These are phyloP conservation scores for Eueides isabella DNA, from an alignment of 1,140 invertebrate genomes.

Conservation along the genomic window DNA sequence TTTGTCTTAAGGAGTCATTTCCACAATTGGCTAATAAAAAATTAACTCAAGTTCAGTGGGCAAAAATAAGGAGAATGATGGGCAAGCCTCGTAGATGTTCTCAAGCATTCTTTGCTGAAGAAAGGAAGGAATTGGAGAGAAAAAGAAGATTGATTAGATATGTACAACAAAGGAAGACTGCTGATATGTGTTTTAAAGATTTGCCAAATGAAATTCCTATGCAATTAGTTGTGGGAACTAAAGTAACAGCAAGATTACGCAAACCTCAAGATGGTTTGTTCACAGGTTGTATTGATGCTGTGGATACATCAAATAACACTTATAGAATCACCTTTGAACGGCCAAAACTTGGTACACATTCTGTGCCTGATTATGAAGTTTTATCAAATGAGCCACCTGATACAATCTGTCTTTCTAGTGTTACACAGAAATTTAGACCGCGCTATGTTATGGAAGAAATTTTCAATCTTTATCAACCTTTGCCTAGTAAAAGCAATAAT, in stretches of 20 bases:
- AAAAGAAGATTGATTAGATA: conserved; percentile 96
- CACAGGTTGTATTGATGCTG: conserved; percentile 97
- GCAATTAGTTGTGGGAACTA: conserved; percentile 97
- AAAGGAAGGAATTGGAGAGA: conserved; percentile 93
- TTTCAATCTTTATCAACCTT: conserved; percentile 65
- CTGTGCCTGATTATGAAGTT: conserved; percentile 98
- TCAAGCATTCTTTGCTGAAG: conserved; percentile 97
- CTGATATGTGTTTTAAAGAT: conserved; percentile 93
- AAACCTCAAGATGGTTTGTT: conserved; percentile 98
- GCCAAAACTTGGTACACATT: conserved; percentile 95
- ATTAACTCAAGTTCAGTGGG: conserved; percentile 96
- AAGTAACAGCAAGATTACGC: conserved; percentile 95
- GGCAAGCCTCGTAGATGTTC: conserved; percentile 97
- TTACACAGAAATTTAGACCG: conserved; percentile 90
- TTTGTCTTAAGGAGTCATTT: conserved; percentile 96
- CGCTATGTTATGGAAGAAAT: conserved; percentile 83
- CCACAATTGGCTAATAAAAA: conserved; percentile 94
- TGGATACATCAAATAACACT: conserved; percentile 98
- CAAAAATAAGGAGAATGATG: conserved; percentile 97
- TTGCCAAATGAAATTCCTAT: conserved; percentile 97
- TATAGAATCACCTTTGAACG: conserved; percentile 98
- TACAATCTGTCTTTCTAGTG: conserved; percentile 93
- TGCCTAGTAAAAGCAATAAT: conserved; percentile 55
- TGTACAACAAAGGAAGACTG: conserved; percentile 96
- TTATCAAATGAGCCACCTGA: conserved; percentile 95